Evolutionary conservation across 2,797 vertebrate species (phyloP), one percentile per base, ranked within the genome.

Genomic region (Petrocephalus schoutedeni): DNA sequence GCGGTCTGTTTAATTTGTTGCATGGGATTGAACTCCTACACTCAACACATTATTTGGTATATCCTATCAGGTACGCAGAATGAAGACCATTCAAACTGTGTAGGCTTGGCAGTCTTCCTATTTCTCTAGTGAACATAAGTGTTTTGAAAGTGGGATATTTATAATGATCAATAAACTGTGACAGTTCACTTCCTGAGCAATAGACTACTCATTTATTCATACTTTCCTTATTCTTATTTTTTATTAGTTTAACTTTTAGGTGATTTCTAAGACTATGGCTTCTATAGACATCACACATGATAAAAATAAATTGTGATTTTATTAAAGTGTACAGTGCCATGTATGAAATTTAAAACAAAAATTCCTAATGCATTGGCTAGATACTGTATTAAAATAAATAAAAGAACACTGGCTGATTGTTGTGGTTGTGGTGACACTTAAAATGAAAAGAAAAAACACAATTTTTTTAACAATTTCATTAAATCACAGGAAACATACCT

Each of bases 121-220:
- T 84, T 21, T 8, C n/a, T 10, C 49, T 21, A 84, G 49, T 56
- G 54, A 84, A 28, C 82, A 54, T 1, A 10, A 7, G 82, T 84
- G 82, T 53, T 51, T 84, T 74, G 7, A 51, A 84, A 53, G 32
- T 16, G 49, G 21, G 21, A 56, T 84, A 53, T 77, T 84, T 84
- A 28, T 23, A 77, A 16, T 84, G 53, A 84, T 84, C 82, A 54
- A 84, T 84, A 84, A 56, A 84, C n/a, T 53, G 21, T 74, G 67
- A 41, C 14, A 14, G 67, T 74, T 77, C 36, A 41, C 71, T 45
- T 41, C 36, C 19, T 45, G 1, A 45, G 41, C 41, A 77, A 77
- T 77, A 77, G 16, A 32, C 16, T 77, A 8, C 41, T 77, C 16
- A n/a, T 77, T 41, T 41, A 19, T 77, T 77, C 71, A 77, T 45